Conservation (phyloP, 2,797 vertebrate genomes). For the Liasis olivaceus region DNA sequence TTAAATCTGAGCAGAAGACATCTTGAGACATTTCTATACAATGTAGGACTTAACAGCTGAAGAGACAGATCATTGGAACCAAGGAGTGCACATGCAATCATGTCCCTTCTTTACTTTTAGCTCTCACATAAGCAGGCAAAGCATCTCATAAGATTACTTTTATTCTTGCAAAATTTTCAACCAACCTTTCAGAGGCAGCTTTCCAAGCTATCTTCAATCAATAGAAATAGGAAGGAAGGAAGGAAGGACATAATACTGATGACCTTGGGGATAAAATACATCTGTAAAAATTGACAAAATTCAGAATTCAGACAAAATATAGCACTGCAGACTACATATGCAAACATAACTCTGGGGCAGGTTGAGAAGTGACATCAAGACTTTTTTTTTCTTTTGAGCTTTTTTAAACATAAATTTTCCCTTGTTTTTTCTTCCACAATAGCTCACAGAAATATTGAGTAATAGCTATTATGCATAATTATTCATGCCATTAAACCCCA, state of each 20-base stretch:
- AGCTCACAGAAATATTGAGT: background rate
- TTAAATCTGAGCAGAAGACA: background rate
- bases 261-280: background rate
- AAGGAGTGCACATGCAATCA: background rate
- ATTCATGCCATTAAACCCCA: background rate
- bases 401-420: background rate
- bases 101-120: background rate
- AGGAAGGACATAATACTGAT: background rate
- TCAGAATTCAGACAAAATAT: background rate
- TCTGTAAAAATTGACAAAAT: background rate
- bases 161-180: background rate
- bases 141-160: background rate
- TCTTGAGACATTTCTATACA: background rate
- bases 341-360: background rate
- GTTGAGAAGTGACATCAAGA: background rate
- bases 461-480: background rate
- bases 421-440: background rate
- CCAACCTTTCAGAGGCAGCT: background rate
- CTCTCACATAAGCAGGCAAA: background rate
- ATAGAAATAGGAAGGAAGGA: background rate
- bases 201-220: background rate
- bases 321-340: background rate
- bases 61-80: background rate
- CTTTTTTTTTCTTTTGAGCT: background rate
- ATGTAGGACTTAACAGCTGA: background rate